Evolutionary conservation across 92 coral and sea anemone genomes (phyloP), one percentile per base, ranked within the genome.

Genomic region (Parazoanthus atlanticus): DNA sequence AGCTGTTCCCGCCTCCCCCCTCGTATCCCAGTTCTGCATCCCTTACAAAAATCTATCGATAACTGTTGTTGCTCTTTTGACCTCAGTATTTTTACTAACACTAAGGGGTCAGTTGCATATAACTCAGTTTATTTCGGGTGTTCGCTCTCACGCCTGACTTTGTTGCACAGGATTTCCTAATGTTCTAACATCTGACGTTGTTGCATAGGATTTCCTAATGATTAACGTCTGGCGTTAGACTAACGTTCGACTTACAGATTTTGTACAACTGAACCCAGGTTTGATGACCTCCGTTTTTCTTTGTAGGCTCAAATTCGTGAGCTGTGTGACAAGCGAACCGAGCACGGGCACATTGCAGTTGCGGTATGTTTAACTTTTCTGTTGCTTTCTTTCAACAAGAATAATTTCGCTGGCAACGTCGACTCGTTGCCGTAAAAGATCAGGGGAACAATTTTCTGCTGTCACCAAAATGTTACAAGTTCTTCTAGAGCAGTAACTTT

Each of bases 301-400:
- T 80, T 90, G 31, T 88, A 95, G 98, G 86, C 88, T 32, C 96
- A 93, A 79, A 88, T 96, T 80, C 98, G 99, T 74, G 79, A 92
- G 54, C 85, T 96, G 2, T 96, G 99, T 90, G 99, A 95, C 84
- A 86, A 93, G 74, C 92, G 92, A 40, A 92, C 93, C 78, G 58
- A 77, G 67, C 90, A 86, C 21, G 96, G 98, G 6, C 91, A 93
- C 77, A 88, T 89, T 56, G 92, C 93, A 16, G 89, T 96, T 17
- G 87, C 92, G 96, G 99, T 96, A 65, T 23, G 96, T 91, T 33
- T 71, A 19, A 4, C 25, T 3, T 16, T 28, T 54, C 40, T 23
- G 33, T 32, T 52, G 12, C n/a, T 17, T n/a, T n/a, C 19, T 78
- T 13, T n/a, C 17, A 73, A 26, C 49, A 67, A 86, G 36, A 86